Percentiles rank a stretch among this genome's conserved stretches.
These are phyloP conservation scores for Spinus pinus DNA, from an alignment of 2,797 vertebrate genomes.

Conservation along the genomic window DNA sequence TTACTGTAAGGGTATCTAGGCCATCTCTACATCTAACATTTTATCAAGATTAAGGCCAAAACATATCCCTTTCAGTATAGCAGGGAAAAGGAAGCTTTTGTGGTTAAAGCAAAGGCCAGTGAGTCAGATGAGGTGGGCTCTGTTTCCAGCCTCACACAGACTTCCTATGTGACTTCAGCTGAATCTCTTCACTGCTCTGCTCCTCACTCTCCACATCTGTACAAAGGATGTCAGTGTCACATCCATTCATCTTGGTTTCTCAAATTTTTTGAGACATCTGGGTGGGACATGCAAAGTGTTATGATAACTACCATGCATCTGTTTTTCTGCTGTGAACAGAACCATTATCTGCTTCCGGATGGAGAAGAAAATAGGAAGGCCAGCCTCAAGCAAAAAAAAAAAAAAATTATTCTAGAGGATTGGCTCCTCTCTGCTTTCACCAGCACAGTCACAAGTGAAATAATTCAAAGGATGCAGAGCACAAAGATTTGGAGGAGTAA, in stretches of 20 bases:
- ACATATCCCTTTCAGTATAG: conserved; percentile 48
- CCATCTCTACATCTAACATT: conserved; percentile 62
- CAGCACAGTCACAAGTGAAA: conserved; percentile 2
- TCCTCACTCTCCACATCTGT: conserved; percentile 57
- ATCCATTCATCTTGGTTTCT: conserved; percentile 57
- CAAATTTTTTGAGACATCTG: conserved; percentile 54
- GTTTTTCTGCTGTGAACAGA: conserved; percentile 60
- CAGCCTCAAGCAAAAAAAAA: background rate
- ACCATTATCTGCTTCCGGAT: conserved; percentile 17
- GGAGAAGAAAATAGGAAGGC: background rate
- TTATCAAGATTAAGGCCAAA: conserved; percentile 58
- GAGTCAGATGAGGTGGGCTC: conserved; percentile 64
- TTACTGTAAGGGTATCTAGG: conserved; percentile 69
- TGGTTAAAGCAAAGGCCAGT: conserved; percentile 62
- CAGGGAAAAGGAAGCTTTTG: conserved; percentile 63
- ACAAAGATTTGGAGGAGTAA: conserved; percentile 32
- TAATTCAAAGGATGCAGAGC: conserved; percentile 24
- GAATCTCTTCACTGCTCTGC: conserved; percentile 27
- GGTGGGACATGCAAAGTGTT: conserved; percentile 59
- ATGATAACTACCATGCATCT: conserved; percentile 47
- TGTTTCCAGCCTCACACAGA: conserved; percentile 57
- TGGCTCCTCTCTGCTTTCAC: background rate
- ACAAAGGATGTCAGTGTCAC: conserved; percentile 51
- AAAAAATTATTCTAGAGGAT: background rate
- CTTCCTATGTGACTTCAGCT: conserved; percentile 16